A percentile compares a stretch with the other conserved stretches of the same genome.
These are phyloP conservation scores for Smittia sp. DNA, from an alignment of 2,888 invertebrate species.

Conservation along the genomic window DNA sequence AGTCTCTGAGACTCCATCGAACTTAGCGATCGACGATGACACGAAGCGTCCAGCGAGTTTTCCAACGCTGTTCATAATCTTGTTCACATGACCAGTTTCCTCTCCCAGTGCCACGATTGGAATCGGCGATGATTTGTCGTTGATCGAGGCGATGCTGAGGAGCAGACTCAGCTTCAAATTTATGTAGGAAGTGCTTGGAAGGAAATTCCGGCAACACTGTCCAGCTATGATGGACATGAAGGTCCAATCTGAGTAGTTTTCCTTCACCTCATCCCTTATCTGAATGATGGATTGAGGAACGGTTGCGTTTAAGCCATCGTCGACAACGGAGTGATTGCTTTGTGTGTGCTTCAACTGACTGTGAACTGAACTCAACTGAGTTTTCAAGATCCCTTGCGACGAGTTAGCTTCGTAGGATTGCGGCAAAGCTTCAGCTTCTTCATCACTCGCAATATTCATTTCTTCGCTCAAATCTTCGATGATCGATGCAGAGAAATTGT, in stretches of 20 bases:
- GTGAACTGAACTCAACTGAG: background rate
- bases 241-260: conserved; percentile 50
- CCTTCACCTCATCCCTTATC: background rate
- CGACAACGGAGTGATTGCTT: background rate
- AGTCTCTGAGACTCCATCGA: conserved; percentile 42
- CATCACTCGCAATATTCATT: background rate
- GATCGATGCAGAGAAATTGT: background rate
- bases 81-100: conserved; percentile 47
- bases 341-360: too few relatives aligned
- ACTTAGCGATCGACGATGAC: conserved; percentile 46
- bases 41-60: conserved; percentile 49
- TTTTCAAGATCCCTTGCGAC: too few relatives aligned
- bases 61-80: conserved; percentile 48
- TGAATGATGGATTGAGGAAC: background rate
- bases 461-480: background rate
- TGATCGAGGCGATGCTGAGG: conserved; percentile 51
- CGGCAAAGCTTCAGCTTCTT: too few relatives aligned
- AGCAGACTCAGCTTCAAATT: conserved; percentile 53
- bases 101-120: conserved; percentile 49
- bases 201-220: conserved; percentile 50
- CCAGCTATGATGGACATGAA: conserved; percentile 52
- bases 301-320: background rate
- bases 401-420: too few relatives aligned
- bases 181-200: conserved; percentile 53
- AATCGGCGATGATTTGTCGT: conserved; percentile 46